phyloP scores from a whole-genome alignment of 2,113 vertebrate genomes.

The Rhadina sibilatrix region DNA sequence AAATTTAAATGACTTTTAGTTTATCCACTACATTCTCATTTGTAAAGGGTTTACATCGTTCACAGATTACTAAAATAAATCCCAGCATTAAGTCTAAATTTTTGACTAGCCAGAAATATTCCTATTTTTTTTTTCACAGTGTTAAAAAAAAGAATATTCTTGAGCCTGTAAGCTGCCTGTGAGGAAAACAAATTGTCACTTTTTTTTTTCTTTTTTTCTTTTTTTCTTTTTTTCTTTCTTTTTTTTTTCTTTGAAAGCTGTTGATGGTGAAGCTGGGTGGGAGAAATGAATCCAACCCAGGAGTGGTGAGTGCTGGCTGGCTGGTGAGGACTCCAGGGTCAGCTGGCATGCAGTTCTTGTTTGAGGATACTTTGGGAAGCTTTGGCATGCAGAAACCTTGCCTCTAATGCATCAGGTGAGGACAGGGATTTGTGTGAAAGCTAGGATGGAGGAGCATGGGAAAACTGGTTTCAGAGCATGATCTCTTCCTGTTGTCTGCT shows the following conservation, averaged over 20 bases:
- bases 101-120: background rate
- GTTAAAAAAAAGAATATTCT: background rate
- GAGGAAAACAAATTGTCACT: background rate
- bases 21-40: background rate
- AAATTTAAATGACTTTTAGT: background rate
- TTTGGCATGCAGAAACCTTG: background rate
- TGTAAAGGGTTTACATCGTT: background rate
- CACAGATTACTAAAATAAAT: background rate
- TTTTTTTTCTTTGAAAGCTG: background rate
- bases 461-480: background rate
- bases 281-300: background rate
- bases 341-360: background rate
- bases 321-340: background rate
- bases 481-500: background rate
- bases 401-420: background rate
- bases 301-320: background rate
- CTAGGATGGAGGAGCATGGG: background rate
- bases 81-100: background rate
- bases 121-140: background rate
- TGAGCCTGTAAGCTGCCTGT: background rate
- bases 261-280: accelerated
- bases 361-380: background rate
- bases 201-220: background rate
- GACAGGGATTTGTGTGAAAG: background rate
- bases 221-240: background rate